These are phyloP conservation scores for Antitype chi DNA, from an alignment of 2,888 invertebrate genomes.

Conservation along the genomic window DNA sequence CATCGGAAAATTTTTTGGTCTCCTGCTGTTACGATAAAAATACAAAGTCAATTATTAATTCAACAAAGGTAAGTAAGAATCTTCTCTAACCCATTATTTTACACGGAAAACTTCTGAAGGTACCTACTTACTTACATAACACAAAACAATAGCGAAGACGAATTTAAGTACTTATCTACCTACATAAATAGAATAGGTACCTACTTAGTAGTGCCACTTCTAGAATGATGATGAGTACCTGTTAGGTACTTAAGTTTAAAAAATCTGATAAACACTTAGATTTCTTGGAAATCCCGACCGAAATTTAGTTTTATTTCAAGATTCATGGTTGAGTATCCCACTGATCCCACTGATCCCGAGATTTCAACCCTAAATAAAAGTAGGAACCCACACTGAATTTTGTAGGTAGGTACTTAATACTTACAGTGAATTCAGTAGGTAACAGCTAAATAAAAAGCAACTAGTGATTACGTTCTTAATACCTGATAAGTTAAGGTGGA, in stretches of 20 bases:
- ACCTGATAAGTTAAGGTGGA: background rate
- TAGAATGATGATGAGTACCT: conserved; percentile 11
- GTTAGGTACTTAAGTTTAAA: background rate
- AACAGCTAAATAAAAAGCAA: too few relatives aligned
- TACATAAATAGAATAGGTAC: background rate
- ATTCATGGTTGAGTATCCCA: background rate
- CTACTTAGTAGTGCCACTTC: background rate
- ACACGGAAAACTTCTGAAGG: conserved; percentile 26
- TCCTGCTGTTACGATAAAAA: conserved; percentile 70
- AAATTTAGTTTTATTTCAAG: background rate
- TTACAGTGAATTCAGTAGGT: too few relatives aligned
- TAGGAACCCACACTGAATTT: background rate
- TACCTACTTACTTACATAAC: background rate
- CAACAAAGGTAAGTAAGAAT: conserved; percentile 37
- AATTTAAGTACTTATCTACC: conserved; percentile 9
- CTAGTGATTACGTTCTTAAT: background rate
- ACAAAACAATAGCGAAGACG: conserved; percentile 32
- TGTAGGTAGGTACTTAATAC: too few relatives aligned
- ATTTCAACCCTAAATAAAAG: background rate
- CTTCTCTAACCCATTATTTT: conserved; percentile 39
- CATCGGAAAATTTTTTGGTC: conserved; percentile 74
- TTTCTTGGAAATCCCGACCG: background rate
- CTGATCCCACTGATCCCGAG: too few relatives aligned
- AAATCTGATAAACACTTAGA: too few relatives aligned
- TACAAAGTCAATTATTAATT: conserved; percentile 31